Percentiles rank a stretch among this genome's conserved stretches.
Conservation (phyloP, 2,888 invertebrate genomes). For the Dryocosmus kuriphilus region DNA sequence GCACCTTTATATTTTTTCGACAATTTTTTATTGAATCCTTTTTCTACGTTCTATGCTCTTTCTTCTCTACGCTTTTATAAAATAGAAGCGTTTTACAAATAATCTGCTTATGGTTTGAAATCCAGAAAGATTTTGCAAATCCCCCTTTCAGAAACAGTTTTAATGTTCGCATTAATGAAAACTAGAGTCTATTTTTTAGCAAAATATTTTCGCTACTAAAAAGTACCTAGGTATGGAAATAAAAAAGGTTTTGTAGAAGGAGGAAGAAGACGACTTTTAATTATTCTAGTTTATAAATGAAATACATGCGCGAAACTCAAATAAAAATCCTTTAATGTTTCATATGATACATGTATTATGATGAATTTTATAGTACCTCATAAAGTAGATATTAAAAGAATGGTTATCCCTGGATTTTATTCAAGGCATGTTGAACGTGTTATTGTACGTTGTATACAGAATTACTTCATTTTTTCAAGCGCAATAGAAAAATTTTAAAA, state of each 20-base stretch:
- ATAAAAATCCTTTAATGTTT: background rate
- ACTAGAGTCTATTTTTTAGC: background rate
- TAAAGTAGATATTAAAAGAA: too few relatives aligned
- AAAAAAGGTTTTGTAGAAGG: background rate
- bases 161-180: background rate
- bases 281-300: background rate
- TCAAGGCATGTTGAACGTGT: too few relatives aligned
- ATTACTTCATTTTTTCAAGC: too few relatives aligned
- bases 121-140: background rate
- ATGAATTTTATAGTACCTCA: too few relatives aligned
- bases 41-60: background rate
- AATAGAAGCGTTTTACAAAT: background rate
- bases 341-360: too few relatives aligned
- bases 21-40: background rate
- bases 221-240: background rate
- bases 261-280: background rate
- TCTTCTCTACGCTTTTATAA: too few relatives aligned
- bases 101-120: background rate
- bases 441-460: too few relatives aligned
- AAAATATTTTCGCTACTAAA: background rate
- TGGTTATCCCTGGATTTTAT: too few relatives aligned
- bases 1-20: too few relatives aligned
- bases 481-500: too few relatives aligned
- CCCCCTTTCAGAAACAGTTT: background rate
- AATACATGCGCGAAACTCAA: background rate